Conservation (phyloP, 1,140 invertebrate genomes). For the Caenorhabditis brenneri region DNA sequence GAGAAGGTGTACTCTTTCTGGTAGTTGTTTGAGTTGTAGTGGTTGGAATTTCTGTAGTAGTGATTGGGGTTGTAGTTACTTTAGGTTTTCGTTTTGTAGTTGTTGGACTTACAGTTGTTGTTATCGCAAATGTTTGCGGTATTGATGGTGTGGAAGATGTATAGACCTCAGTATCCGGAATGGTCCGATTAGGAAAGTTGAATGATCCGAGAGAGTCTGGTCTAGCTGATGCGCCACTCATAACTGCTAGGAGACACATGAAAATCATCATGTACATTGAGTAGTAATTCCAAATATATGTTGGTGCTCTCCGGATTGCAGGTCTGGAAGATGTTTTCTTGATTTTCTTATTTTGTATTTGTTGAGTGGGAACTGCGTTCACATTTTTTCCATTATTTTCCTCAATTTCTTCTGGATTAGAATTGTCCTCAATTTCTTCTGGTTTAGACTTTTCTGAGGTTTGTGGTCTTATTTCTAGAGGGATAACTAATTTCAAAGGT, state of each 20-base stretch:
- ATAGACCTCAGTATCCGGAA: background rate
- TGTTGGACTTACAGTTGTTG: background rate
- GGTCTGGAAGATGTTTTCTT: no score
- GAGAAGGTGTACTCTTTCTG: no score
- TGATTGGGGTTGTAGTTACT: background rate
- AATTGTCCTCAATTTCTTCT: background rate
- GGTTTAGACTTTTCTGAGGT: background rate
- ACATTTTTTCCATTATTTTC: background rate
- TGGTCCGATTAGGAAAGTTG: background rate
- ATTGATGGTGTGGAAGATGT: background rate
- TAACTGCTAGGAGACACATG: no score
- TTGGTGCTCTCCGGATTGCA: no score
- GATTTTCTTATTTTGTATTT: no score
- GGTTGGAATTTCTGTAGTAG: background rate
- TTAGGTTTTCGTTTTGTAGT: background rate
- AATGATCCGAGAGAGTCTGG: background rate
- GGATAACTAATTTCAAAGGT: constrained; percentile 14
- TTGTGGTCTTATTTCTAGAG: constrained; percentile 42
- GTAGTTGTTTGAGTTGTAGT: background rate
- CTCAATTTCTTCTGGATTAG: background rate
- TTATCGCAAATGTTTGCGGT: background rate
- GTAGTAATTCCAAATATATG: no score
- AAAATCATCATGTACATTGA: no score
- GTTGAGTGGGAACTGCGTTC: no score
- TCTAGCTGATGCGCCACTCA: no score